phyloP scores from a whole-genome alignment of 2,797 vertebrate genomes.

The Lycodopsis pacificus region DNA sequence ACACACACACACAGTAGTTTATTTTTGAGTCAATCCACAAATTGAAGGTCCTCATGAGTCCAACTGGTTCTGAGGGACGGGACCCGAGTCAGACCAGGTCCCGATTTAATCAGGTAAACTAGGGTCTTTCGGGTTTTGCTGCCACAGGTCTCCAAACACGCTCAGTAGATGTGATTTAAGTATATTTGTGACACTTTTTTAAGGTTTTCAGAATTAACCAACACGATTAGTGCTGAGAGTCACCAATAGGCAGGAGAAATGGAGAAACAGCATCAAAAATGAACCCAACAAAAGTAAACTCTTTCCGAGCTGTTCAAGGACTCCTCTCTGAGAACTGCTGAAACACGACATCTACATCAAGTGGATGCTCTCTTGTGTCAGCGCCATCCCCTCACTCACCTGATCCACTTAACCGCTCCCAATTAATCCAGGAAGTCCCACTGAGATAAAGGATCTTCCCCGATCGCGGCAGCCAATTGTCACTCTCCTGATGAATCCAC shows the following conservation, averaged over 20 bases:
- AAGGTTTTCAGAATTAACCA: neutral
- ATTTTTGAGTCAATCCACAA: too few relatives aligned
- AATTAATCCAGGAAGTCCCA: slow-evolving; percentile 80
- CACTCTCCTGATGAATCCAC: slow-evolving; percentile 76
- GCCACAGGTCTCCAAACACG: too few relatives aligned
- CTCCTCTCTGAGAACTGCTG: slow-evolving; percentile 29
- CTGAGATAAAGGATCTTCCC: slow-evolving; percentile 74
- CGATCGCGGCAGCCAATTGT: slow-evolving; percentile 70
- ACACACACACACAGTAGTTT: too few relatives aligned
- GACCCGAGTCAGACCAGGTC: too few relatives aligned
- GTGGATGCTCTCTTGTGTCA: slow-evolving; percentile 18
- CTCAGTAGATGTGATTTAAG: too few relatives aligned
- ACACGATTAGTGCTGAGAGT: neutral
- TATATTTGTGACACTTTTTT: neutral
- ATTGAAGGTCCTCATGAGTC: too few relatives aligned
- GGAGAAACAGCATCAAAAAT: neutral
- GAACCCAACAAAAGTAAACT: neutral
- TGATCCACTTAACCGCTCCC: slow-evolving; percentile 66
- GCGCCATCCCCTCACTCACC: slow-evolving; percentile 42
- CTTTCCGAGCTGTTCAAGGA: neutral
- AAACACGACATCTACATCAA: slow-evolving; percentile 28
- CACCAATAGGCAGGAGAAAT: neutral
- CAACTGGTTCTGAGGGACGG: too few relatives aligned
- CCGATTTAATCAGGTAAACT: too few relatives aligned
- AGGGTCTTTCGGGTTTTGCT: too few relatives aligned